A percentile compares a stretch with the other conserved stretches of the same genome.
These are phyloP conservation scores for Listrodromus nycthemerus DNA, from an alignment of 2,888 invertebrate species.

Conservation along the genomic window DNA sequence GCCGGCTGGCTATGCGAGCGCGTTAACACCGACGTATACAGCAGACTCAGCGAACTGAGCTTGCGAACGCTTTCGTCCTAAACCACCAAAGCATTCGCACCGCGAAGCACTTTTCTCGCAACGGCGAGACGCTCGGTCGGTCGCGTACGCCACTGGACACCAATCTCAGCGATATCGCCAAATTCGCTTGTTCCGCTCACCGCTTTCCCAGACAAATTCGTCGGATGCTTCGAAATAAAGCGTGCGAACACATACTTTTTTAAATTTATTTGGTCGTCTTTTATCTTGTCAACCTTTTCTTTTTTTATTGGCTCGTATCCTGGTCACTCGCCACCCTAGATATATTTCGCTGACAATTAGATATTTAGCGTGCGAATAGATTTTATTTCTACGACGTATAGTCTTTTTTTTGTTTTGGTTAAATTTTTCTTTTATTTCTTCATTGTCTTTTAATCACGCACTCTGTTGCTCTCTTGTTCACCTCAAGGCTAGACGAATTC, in stretches of 20 bases:
- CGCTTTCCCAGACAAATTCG: slow-evolving; percentile 15
- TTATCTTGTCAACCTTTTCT: neutral
- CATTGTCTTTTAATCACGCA: too few species aligned
- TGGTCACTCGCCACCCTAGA: neutral
- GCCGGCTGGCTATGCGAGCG: slow-evolving; percentile 25
- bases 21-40: slow-evolving; percentile 7
- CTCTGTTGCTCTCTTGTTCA: too few species aligned
- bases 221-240: slow-evolving; percentile 19
- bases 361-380: neutral
- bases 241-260: neutral
- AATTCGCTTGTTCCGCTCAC: neutral
- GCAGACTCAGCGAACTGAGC: slow-evolving; percentile 21
- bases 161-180: slow-evolving; percentile 23
- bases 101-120: slow-evolving; percentile 32
- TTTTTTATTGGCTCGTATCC: neutral
- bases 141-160: slow-evolving; percentile 33
- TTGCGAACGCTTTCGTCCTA: slow-evolving; percentile 72
- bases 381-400: neutral
- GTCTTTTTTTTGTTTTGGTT: neutral
- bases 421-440: neutral
- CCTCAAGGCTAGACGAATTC: too few species aligned
- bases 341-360: slow-evolving; percentile 20
- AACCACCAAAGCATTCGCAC: slow-evolving; percentile 69
- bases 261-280: neutral
- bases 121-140: slow-evolving; percentile 8